These are phyloP conservation scores for Cylloceria caligata DNA, from an alignment of 2,888 invertebrate species.

Conservation along the genomic window DNA sequence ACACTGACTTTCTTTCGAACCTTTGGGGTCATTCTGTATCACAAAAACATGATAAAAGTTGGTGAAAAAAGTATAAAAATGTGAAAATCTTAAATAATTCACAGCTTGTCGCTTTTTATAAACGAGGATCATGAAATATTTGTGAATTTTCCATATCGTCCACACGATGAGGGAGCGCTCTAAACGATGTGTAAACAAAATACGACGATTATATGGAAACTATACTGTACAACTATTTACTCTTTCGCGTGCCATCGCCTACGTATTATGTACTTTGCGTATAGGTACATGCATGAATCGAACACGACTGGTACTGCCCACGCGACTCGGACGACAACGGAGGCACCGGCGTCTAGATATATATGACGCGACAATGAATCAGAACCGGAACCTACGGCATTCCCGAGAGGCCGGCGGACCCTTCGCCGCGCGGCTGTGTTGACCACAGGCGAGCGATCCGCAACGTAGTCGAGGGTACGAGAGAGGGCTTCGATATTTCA, in stretches of 20 bases:
- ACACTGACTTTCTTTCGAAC: too few relatives aligned
- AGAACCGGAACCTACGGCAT: constrained; percentile 82
- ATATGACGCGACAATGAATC: constrained; percentile 80
- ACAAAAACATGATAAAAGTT: too few relatives aligned
- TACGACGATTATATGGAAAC: not conserved
- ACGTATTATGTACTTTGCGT: constrained; percentile 49
- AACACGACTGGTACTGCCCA: constrained; percentile 66
- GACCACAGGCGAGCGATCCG: constrained; percentile 41
- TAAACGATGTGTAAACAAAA: too few relatives aligned
- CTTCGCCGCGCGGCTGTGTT: constrained; percentile 51
- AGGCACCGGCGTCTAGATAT: constrained; percentile 78
- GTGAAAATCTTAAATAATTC: too few relatives aligned
- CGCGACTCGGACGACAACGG: constrained; percentile 69
- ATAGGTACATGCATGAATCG: constrained; percentile 50
- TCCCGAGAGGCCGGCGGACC: constrained; percentile 74
- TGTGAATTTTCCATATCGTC: too few relatives aligned
- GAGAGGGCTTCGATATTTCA: constrained; percentile 55
- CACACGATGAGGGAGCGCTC: not conserved
- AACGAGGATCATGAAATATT: too few relatives aligned
- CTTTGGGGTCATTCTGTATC: too few relatives aligned
- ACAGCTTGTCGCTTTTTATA: too few relatives aligned
- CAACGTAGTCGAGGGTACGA: constrained; percentile 30
- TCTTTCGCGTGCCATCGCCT: constrained; percentile 57
- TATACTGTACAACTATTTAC: constrained; percentile 38
- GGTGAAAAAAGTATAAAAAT: too few relatives aligned